Percentiles rank a stretch among this genome's conserved stretches.
phyloP scores from a whole-genome alignment of 1,140 invertebrate species.

The Eulimnadia texana region DNA sequence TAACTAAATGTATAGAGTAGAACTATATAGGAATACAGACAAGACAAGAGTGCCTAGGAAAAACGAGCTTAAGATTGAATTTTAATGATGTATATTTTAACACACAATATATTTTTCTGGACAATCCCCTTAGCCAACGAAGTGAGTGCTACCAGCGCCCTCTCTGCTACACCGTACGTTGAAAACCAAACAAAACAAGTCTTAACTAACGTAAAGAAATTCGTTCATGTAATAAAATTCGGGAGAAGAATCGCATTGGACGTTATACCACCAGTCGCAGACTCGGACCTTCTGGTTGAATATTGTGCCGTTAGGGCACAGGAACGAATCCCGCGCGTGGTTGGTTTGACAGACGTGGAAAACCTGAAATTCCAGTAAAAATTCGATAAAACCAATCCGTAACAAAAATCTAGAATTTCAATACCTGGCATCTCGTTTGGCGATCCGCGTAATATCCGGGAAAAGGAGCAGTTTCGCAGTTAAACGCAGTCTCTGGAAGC shows the following conservation, averaged over 20 bases:
- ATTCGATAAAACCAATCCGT: too few species aligned
- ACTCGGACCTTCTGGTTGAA: conserved; percentile 75
- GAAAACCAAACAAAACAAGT: too few species aligned
- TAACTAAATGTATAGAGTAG: too few species aligned
- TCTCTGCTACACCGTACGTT: too few species aligned
- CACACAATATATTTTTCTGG: too few species aligned
- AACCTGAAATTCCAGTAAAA: conserved; percentile 30
- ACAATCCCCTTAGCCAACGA: too few species aligned
- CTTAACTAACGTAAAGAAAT: not conserved
- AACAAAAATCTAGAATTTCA: not conserved
- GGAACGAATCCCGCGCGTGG: conserved; percentile 39
- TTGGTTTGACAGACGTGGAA: conserved; percentile 34
- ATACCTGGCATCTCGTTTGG: conserved; percentile 68
- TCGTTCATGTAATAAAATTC: not conserved
- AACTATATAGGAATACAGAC: too few species aligned
- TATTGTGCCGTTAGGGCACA: conserved; percentile 75
- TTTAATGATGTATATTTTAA: too few species aligned
- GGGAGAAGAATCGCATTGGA: conserved; percentile 39
- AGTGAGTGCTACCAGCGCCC: not conserved
- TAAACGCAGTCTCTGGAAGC: not conserved
- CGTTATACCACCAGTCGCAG: conserved; percentile 89
- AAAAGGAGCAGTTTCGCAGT: not conserved
- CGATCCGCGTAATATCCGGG: conserved; percentile 77
- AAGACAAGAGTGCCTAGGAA: too few species aligned
- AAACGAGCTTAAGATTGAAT: too few species aligned